phyloP scores from a whole-genome alignment of 2,888 invertebrate species.

The Nomada ferruginata region DNA sequence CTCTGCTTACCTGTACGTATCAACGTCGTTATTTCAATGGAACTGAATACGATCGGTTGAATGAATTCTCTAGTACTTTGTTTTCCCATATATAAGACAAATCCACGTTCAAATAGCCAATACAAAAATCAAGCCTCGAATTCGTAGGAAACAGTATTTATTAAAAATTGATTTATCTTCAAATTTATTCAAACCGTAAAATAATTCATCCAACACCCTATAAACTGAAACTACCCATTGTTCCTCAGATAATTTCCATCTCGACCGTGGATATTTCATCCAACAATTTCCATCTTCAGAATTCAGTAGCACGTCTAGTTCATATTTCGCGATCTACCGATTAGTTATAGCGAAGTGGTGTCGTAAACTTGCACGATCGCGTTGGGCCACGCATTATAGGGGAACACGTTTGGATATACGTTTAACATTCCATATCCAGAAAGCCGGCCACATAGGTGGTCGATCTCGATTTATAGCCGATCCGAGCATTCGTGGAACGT shows the following conservation, averaged over 20 bases:
- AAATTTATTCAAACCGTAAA: too few species aligned
- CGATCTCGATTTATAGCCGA: slow-evolving; percentile 75
- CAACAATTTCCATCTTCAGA: too few species aligned
- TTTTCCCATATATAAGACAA: not conserved
- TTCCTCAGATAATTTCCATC: too few species aligned
- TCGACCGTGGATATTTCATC: too few species aligned
- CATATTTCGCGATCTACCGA: slow-evolving; percentile 50
- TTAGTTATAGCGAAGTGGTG: slow-evolving; percentile 64
- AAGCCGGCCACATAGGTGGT: slow-evolving; percentile 66
- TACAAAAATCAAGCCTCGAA: not conserved
- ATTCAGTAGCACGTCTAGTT: slow-evolving; percentile 29
- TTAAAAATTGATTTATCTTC: not conserved
- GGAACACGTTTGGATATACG: slow-evolving; percentile 60
- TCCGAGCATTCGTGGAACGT: slow-evolving; percentile 67
- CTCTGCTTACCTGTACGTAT: not conserved
- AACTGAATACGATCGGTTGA: not conserved
- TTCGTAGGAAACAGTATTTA: not conserved
- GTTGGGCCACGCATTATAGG: slow-evolving; percentile 53
- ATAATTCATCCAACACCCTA: too few species aligned
- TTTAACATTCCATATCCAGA: slow-evolving; percentile 66
- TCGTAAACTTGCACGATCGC: slow-evolving; percentile 63
- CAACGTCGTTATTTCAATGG: not conserved
- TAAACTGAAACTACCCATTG: too few species aligned
- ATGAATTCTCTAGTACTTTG: slow-evolving; percentile 11
- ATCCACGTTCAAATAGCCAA: not conserved